Conservation (phyloP, 2,113 vertebrate genomes). For the Cavia aperea region DNA sequence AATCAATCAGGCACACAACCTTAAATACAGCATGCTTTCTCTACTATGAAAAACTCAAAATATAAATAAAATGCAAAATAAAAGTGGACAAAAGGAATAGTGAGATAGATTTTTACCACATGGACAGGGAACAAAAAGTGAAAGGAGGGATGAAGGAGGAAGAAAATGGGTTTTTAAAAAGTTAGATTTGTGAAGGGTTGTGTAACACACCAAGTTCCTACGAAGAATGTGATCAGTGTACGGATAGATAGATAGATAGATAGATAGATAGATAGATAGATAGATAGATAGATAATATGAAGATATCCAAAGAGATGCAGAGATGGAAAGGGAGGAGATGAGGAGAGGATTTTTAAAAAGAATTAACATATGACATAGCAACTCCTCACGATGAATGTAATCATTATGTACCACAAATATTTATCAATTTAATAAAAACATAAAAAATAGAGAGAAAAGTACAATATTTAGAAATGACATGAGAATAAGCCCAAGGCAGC, state of each 20-base stretch:
- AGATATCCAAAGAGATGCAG: background rate
- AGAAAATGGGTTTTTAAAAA: background rate
- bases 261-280: background rate
- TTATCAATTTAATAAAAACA: background rate
- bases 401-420: background rate
- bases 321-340: background rate
- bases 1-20: background rate
- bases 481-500: background rate
- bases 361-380: background rate
- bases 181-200: background rate
- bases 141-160: background rate
- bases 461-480: background rate
- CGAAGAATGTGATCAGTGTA: background rate
- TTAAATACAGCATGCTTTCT: background rate
- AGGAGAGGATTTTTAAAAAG: background rate
- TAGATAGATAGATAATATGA: background rate
- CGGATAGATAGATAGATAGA: background rate
- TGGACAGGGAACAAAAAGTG: background rate
- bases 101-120: background rate
- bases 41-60: background rate
- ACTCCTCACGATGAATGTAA: background rate
- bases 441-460: background rate
- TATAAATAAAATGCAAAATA: background rate
- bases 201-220: background rate
- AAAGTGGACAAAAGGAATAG: background rate